A percentile compares a stretch with the other conserved stretches of the same genome.
These are phyloP conservation scores for Hycleus cichorii DNA, from an alignment of 1,140 invertebrate species.

Conservation along the genomic window DNA sequence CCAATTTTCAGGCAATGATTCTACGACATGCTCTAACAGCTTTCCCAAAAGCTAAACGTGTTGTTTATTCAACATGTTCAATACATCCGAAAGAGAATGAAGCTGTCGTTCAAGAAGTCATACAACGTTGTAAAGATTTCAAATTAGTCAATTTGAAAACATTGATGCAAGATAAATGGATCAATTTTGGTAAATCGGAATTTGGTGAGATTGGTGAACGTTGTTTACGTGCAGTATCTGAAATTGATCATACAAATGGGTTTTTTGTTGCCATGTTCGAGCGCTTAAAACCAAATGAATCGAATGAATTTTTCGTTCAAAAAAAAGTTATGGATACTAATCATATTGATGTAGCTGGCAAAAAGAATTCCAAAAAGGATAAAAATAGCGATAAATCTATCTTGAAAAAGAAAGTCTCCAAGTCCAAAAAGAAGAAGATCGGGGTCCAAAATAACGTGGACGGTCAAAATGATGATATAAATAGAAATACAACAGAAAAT, in stretches of 20 bases:
- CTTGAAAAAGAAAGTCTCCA: background rate
- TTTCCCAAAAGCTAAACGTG: conserved; percentile 74
- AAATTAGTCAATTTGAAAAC: conserved; percentile 54
- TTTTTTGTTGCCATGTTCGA: conserved; percentile 92
- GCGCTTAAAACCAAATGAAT: conserved; percentile 40
- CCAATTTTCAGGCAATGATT: conserved; percentile 77
- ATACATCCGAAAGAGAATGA: conserved; percentile 88
- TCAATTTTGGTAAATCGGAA: conserved; percentile 55
- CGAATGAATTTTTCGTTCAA: conserved; percentile 31
- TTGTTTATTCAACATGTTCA: conserved; percentile 96
- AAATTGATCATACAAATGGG: conserved; percentile 77
- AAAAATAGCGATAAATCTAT: background rate
- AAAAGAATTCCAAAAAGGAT: background rate
- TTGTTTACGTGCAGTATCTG: conserved; percentile 70
- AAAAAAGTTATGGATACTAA: conserved; percentile 11
- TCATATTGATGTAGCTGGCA: background rate
- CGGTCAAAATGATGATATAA: background rate
- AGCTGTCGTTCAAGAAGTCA: conserved; percentile 65
- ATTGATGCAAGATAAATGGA: conserved; percentile 55
- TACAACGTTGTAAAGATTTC: conserved; percentile 50
- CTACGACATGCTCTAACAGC: conserved; percentile 74
- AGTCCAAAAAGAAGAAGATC: background rate
- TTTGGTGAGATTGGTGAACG: conserved; percentile 56
- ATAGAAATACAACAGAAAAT: background rate
- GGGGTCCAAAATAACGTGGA: background rate